Base-by-base conservation (phyloP, 2,797 vertebrate species). In the Mus minutoides region DNA sequence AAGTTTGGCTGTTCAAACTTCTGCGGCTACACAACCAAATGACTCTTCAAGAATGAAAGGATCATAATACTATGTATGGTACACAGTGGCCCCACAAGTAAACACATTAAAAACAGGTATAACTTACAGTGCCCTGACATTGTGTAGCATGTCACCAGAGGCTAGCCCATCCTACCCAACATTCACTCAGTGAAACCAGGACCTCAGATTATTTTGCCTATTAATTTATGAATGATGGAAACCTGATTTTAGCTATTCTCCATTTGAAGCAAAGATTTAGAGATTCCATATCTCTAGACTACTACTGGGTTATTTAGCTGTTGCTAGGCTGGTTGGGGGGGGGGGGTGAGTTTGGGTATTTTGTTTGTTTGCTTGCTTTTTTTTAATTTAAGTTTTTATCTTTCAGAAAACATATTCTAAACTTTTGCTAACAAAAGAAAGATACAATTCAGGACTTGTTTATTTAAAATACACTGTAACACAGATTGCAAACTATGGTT, bases 121-220 rank as follows among this genome's bases (percentile, higher is more conserved):
- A 98, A 97, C 95, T 89, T 73, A 46, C 84, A 88, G 95, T 17
- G 60, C 75, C 96, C 97, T 37, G 2, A 26, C 90, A 97, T 97
- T 97, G 98, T 98, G 91, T 91, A 97, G 98, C 37, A 40, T 73
- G 14, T 12, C 24, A 62, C 40, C 98, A 97, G 97, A 90, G 84
- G 85, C 58, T 43, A 82, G 95, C 98, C 97, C 96, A 91, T 98
- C 97, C 93, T 98, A 98, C 96, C 99, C 94, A 95, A 62, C 88
- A 97, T 97, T 97, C 98, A 97, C 98, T 98, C 98, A 97, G 92
- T 86, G 52, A 82, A 97, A 97, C 96, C 90, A 97, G 95, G 94
- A 97, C 95, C 88, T 96, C 34, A 21, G 77, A 58, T 90, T 75
- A 88, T 77, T 95, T 83, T 94, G 5, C 40, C 67, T 87, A 71